Conservation (phyloP, 2,113 vertebrate genomes). For the Pteruthius melanotis region DNA sequence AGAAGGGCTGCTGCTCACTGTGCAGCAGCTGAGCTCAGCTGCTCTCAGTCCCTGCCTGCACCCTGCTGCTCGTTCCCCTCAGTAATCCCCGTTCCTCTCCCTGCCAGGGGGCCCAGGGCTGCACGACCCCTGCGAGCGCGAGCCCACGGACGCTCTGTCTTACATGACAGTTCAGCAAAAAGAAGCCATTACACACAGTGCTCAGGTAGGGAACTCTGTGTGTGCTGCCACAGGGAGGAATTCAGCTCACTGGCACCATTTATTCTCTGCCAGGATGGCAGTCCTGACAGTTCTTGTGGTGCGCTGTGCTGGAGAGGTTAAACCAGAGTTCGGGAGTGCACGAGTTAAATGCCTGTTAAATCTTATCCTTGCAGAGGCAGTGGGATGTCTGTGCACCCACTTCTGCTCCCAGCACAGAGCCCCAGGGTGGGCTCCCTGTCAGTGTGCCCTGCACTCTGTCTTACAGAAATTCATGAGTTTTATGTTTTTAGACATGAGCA, state of each 20-base stretch:
- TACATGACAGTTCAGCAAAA: conserved; percentile 89
- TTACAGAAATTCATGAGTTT: neutral
- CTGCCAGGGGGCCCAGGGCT: conserved; percentile 90
- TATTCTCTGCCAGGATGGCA: neutral
- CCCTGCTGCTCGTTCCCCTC: neutral
- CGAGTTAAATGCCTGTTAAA: neutral
- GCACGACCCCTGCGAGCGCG: conserved; percentile 95
- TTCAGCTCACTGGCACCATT: neutral
- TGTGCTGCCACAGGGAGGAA: neutral
- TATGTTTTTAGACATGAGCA: neutral
- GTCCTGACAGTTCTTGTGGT: neutral
- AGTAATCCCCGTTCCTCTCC: neutral
- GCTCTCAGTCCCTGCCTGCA: neutral
- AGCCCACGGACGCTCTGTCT: conserved; percentile 88
- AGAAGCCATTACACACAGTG: conserved; percentile 91
- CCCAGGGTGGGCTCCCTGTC: neutral
- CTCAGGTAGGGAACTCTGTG: conserved; percentile 83
- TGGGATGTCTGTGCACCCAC: neutral
- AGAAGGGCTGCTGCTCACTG: neutral
- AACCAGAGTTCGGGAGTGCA: neutral
- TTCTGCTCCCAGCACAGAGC: neutral
- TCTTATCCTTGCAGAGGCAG: neutral
- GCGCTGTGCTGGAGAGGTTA: neutral
- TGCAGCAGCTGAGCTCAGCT: neutral
- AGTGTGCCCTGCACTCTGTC: neutral